phyloP scores from a whole-genome alignment of 2,113 vertebrate genomes.

The Albula goreensis region DNA sequence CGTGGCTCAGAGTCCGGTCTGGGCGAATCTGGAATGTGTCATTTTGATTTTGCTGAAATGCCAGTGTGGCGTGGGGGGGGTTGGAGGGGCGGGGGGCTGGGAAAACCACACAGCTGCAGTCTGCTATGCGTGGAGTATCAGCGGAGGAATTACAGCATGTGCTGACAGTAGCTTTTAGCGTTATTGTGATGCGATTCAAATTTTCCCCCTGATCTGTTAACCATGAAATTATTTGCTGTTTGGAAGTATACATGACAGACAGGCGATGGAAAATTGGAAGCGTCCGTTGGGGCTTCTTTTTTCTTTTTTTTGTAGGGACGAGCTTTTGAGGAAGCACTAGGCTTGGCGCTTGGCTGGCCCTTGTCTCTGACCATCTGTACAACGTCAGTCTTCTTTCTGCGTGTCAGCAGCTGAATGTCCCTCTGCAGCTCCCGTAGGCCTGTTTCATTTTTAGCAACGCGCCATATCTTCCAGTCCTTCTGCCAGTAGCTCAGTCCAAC shows the following conservation, averaged over 20 bases:
- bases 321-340: neutral
- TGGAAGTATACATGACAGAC: neutral
- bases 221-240: constrained; percentile 13
- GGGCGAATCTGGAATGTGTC: neutral
- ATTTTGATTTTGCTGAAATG: constrained; percentile 18
- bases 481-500: neutral
- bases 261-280: neutral
- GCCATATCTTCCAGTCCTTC: neutral
- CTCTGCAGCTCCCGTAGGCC: neutral
- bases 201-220: constrained; percentile 4
- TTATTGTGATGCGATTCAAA: constrained; percentile 7
- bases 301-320: too few species aligned
- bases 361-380: neutral
- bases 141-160: neutral
- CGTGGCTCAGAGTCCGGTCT: neutral
- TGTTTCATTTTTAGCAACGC: neutral
- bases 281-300: neutral
- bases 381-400: neutral
- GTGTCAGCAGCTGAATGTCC: neutral
- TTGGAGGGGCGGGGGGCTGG: neutral
- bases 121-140: neutral
- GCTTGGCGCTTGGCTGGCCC: neutral
- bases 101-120: neutral
- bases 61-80: neutral
- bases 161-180: constrained; percentile 14